These are phyloP conservation scores for Neoniphon sammara DNA, from an alignment of 2,797 vertebrate genomes.

Conservation along the genomic window DNA sequence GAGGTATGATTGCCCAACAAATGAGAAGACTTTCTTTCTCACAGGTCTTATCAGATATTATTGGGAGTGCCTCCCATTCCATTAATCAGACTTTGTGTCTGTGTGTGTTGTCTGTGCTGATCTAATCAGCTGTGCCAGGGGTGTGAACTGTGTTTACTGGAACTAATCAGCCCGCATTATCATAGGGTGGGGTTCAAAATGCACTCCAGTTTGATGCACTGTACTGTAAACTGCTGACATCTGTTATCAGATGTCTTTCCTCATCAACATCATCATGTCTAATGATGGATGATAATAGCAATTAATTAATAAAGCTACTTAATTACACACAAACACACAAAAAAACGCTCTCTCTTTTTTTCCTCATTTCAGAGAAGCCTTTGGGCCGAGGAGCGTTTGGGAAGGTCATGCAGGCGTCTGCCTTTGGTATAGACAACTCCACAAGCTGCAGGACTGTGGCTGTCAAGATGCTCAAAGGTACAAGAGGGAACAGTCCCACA, in stretches of 20 bases:
- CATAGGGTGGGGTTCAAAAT: slow-evolving; percentile 55
- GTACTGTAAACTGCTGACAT: slow-evolving; percentile 28
- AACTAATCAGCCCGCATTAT: slow-evolving; percentile 71
- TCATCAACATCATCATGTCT: slow-evolving; percentile 58
- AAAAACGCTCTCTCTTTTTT: background rate
- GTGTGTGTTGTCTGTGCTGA: slow-evolving; percentile 64
- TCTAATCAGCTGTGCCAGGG: slow-evolving; percentile 67
- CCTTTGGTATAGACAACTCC: slow-evolving; percentile 90
- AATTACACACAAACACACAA: slow-evolving; percentile 39
- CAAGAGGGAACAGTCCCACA: background rate
- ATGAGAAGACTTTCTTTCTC: slow-evolving; percentile 76
- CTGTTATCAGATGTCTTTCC: slow-evolving; percentile 35
- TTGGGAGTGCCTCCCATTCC: slow-evolving; percentile 76
- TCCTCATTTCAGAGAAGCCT: slow-evolving; percentile 85
- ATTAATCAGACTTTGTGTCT: slow-evolving; percentile 75
- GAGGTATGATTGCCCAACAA: slow-evolving; percentile 54
- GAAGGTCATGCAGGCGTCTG: slow-evolving; percentile 93
- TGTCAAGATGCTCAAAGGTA: slow-evolving; percentile 99
- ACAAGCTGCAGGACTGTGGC: slow-evolving; percentile 90
- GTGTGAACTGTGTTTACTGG: slow-evolving; percentile 69
- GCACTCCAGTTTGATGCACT: slow-evolving; percentile 30
- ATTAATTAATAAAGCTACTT: slow-evolving; percentile 58
- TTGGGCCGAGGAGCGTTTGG: slow-evolving; percentile 94
- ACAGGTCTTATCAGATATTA: slow-evolving; percentile 76
- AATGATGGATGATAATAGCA: slow-evolving; percentile 48